phyloP scores from a whole-genome alignment of 1,140 invertebrate species.

The Himalopsyche phryganea region DNA sequence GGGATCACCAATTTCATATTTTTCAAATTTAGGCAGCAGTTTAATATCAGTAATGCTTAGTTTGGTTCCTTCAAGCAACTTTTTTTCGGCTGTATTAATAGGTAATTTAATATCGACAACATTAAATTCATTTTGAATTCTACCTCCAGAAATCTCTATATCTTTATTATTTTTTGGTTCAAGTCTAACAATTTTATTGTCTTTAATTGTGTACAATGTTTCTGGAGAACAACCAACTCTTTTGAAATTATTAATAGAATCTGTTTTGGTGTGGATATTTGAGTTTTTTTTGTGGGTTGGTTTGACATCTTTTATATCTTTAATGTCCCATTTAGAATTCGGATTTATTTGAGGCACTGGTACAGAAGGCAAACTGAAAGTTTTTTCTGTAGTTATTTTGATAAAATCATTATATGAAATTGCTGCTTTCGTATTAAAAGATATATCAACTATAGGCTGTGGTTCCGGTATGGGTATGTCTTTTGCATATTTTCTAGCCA shows the following conservation, averaged over 20 bases:
- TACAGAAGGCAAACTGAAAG: neutral
- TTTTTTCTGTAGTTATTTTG: neutral
- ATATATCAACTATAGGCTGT: conserved; percentile 1
- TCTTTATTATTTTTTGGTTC: conserved; percentile 12
- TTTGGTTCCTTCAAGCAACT: conserved; percentile 32
- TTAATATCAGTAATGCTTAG: conserved; percentile 49
- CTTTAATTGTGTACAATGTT: conserved; percentile 42
- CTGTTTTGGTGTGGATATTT: conserved; percentile 3
- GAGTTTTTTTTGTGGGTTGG: neutral
- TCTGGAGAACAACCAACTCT: conserved; percentile 36
- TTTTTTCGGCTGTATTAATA: conserved; percentile 28
- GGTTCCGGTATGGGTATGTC: conserved; percentile 18
- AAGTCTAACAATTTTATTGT: conserved; percentile 41
- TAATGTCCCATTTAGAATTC: conserved; percentile 31
- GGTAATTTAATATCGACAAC: conserved; percentile 21
- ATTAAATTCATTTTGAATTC: conserved; percentile 8
- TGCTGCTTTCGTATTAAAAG: neutral
- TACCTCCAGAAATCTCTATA: neutral
- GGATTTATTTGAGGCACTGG: conserved; percentile 6
- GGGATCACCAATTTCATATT: conserved; percentile 47
- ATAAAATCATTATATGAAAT: conserved; percentile 25
- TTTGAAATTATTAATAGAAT: neutral
- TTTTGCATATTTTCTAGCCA: conserved; percentile 25
- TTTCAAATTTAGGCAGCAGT: conserved; percentile 49
- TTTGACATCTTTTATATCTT: conserved; percentile 15